Percentiles rank a stretch among this genome's conserved stretches.
Conservation (phyloP, 2,888 invertebrate genomes). For the Xestia ashworthii region DNA sequence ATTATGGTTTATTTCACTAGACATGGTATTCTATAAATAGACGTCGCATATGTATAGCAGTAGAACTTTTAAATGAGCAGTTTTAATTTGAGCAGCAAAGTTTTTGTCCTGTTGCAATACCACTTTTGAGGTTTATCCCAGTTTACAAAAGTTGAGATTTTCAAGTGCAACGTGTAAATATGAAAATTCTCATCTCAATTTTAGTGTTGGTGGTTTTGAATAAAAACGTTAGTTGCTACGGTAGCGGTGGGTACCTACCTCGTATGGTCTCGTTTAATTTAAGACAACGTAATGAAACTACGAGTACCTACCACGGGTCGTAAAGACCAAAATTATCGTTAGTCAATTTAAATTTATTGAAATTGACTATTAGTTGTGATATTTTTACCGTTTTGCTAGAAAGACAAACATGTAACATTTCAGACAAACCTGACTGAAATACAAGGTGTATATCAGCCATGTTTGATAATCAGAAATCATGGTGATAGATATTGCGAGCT, state of each 20-base stretch:
- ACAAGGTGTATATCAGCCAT: background rate
- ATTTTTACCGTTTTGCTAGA: background rate
- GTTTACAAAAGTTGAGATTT: background rate
- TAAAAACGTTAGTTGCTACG: slow-evolving; percentile 29
- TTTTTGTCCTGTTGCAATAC: background rate
- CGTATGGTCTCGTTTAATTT: background rate
- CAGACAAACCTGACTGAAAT: background rate
- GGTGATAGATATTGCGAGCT: no score
- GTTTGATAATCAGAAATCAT: background rate
- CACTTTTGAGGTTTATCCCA: background rate
- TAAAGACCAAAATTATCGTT: background rate
- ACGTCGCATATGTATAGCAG: background rate
- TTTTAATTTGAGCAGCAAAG: background rate
- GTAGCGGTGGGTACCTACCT: slow-evolving; percentile 28
- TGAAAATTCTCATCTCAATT: slow-evolving; percentile 41
- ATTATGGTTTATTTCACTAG: slow-evolving; percentile 4
- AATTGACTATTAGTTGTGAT: background rate
- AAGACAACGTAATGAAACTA: background rate
- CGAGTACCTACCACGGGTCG: no score
- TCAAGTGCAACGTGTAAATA: slow-evolving; percentile 24
- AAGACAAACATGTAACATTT: background rate
- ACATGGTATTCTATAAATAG: slow-evolving; percentile 15
- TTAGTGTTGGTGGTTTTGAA: slow-evolving; percentile 30
- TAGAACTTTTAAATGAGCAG: background rate
- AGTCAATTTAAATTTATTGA: background rate